Base-by-base conservation (phyloP, 1,140 invertebrate species). In the Drosophila ambigua region DNA sequence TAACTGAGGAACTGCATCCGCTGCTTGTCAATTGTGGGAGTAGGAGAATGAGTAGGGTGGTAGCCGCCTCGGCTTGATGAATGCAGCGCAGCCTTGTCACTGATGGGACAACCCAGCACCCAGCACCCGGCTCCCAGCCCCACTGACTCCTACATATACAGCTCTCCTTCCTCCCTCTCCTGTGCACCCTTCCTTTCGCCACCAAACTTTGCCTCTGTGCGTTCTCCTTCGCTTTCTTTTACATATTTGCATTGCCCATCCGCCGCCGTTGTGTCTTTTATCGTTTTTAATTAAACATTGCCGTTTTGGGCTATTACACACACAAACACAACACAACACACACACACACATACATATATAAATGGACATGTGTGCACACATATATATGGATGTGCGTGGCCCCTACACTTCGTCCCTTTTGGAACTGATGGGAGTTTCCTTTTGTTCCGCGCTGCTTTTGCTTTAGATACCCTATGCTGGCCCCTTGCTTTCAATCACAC, bases 261-360 rank as follows among this genome's bases (percentile, higher is more conserved):
- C 77, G 59, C 49, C 60, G 49, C 49, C 64, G 57, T 64, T 76
- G 69, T 77, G 79, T 74, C 76, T 72, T 78, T 81, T 74, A 78
- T 84, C 81, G 64, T 64, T 85, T 84, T 84, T 84, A 84, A 84
- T 84, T 84, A 84, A 84, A 84, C 81, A 84, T 85, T 84, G 77
- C 77, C 81, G 64, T 77, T 84, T 77, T 82, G 57, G 64, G 77
- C 75, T 67, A 79, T 72, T 64, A 76, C 65, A 71, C 71, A 79
- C 51, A 28, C 26, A 58, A 39, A 15, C 35, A 44, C 11, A 20
- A 26, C 28, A 49, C 60, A n/a, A n/a, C 11, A 24, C 9, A 49
- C 50, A 67, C 13, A 46, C 15, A 64, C n/a, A 39, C 31, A 24
- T 49, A 59, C 24, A 20, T 20, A 20, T 2, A 59, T 26, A 20